Base-by-base conservation (phyloP, 23 tunicate species). In the Ciona savignyi region DNA sequence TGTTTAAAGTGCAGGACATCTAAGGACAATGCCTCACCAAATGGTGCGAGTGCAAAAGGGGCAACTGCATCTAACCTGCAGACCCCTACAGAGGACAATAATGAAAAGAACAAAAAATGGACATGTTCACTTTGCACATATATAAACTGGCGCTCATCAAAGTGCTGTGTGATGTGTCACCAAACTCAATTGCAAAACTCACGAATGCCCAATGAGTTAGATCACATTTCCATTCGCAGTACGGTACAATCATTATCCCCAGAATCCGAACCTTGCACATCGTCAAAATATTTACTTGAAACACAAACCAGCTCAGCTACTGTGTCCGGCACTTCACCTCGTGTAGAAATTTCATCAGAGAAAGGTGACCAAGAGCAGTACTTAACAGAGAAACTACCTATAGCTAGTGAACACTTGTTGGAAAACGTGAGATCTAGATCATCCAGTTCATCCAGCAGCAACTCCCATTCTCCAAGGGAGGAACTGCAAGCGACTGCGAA, bases 101-200 rank as follows among this genome's bases (percentile, higher is more conserved):
- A 60, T 29, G 33, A 23, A 15, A 77, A 68, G 31, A 62, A 60
- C 1, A 32, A 35, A 25, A 91, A 91, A 91, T 91, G 97, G 97
- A 32, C 34, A 35, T 91, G 97, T 67, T 65, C 31, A 2, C 2
- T 67, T 9, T 91, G 97, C 73, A 91, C 97, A 23, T 91, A 84
- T 68, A 79, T 78, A 72, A 91, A 91, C 65, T 91, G 77, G 83
- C 73, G 78, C 32, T 89, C 91, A 6, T 91, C 97, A 26, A 74
- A 80, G 29, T 70, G 62, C 2, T 91, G 97, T 71, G 86, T 78
- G 20, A 71, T 91, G 83, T 91, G 97, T 62, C 77, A 27, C 1
- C 71, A 51, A 30, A 60, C 68, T 27, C 51, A 61, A 27, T 20
- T 65, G 3, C 30, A 77, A 0, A 68, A 79, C 23, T 29, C 29